Evolutionary conservation across 2,113 vertebrate genomes (phyloP).

Genomic region (Neomonachus schauinslandi): DNA sequence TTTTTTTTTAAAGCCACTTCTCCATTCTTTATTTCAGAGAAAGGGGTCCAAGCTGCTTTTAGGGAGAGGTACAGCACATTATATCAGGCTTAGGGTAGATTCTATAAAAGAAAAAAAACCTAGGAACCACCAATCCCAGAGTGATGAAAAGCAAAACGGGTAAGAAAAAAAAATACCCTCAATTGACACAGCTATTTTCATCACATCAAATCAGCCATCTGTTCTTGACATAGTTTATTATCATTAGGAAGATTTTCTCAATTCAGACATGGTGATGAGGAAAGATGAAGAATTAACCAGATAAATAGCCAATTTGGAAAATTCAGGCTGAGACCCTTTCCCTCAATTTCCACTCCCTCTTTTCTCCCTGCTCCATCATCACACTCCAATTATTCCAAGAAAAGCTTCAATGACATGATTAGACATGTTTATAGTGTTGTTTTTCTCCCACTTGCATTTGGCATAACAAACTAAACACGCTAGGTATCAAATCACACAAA

Average conservation of each 20-base stretch:
- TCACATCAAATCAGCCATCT: constrained; percentile 83
- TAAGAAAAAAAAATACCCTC: constrained; percentile 77
- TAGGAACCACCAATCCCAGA: constrained; percentile 66
- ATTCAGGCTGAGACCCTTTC: constrained; percentile 74
- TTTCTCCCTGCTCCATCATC: constrained; percentile 66
- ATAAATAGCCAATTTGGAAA: constrained; percentile 82
- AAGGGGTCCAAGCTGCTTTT: constrained; percentile 36
- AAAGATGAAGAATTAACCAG: constrained; percentile 80
- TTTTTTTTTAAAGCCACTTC: neutral
- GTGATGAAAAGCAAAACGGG: constrained; percentile 74
- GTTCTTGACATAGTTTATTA: constrained; percentile 82
- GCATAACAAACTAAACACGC: constrained; percentile 48
- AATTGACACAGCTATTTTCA: constrained; percentile 82
- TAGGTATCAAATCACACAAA: constrained; percentile 40
- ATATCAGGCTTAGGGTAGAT: constrained; percentile 26
- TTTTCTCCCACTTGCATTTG: constrained; percentile 56
- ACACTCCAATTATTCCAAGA: constrained; percentile 73
- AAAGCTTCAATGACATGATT: constrained; percentile 68
- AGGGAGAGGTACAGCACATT: neutral
- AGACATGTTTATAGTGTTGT: constrained; percentile 61
- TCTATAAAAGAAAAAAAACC: neutral
- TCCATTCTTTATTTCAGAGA: constrained; percentile 32
- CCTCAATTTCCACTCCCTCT: constrained; percentile 69
- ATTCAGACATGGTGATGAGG: constrained; percentile 81
- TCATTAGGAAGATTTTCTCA: constrained; percentile 82